Evolutionary conservation across 2,797 vertebrate species (phyloP).

Genomic region (Myotis pilosus): DNA sequence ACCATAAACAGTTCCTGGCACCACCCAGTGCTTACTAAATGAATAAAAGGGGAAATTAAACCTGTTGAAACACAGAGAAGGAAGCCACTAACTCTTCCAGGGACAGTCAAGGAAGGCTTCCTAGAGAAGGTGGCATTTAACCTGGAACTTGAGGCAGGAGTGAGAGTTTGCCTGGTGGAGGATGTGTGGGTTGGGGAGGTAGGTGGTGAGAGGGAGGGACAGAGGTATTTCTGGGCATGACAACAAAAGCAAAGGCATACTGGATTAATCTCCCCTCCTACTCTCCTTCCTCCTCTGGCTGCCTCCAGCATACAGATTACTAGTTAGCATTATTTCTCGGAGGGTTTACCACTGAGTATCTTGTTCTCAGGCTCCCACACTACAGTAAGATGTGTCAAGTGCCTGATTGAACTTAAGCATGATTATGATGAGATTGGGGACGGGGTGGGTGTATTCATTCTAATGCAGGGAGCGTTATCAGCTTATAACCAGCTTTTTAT

Average conservation of each 20-base stretch:
- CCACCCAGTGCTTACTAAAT: neutral
- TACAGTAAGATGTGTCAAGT: conserved; percentile 27
- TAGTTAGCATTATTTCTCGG: neutral
- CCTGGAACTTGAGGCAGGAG: neutral
- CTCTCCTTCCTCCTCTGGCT: neutral
- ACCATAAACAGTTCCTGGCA: neutral
- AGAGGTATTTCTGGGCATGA: neutral
- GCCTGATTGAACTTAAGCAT: neutral
- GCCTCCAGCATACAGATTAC: neutral
- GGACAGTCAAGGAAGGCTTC: neutral
- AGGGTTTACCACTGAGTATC: neutral
- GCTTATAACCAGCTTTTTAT: conserved; percentile 16
- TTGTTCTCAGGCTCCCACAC: conserved; percentile 11
- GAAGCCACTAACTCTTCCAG: neutral
- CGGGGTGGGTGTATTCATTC: neutral
- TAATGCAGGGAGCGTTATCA: neutral
- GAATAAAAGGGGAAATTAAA: neutral
- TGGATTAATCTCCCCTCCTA: neutral
- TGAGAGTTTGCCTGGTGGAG: neutral
- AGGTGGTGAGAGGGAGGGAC: neutral
- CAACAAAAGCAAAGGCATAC: neutral
- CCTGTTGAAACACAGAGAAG: neutral
- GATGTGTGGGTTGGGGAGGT: neutral
- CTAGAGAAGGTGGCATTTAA: neutral
- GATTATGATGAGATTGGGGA: conserved; percentile 31